Conservation (phyloP, 30 jellyfish, hydroid and myxozoan genomes). For the Aurelia sp. region DNA sequence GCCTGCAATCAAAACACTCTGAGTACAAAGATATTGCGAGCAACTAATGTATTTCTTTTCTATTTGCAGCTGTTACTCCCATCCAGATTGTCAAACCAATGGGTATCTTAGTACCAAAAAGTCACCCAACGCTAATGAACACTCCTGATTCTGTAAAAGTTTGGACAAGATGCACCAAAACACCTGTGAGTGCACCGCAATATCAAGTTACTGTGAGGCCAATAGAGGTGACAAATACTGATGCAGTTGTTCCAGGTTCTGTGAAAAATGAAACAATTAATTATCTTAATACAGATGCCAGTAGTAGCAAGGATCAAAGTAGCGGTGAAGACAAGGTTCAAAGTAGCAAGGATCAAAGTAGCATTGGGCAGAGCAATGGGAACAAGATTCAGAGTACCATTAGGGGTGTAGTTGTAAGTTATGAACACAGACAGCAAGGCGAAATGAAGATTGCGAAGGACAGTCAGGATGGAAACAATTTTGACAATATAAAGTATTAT, state of each 20-base stretch:
- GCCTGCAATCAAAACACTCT: too few species aligned
- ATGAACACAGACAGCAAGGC: too few species aligned
- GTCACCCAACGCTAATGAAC: background rate
- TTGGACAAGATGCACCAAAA: background rate
- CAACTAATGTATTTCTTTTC: background rate
- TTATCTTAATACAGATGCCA: background rate
- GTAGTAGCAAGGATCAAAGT: background rate
- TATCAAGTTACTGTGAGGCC: background rate
- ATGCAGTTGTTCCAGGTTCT: slow-evolving; percentile 25
- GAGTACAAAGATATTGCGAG: too few species aligned
- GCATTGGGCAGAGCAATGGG: background rate
- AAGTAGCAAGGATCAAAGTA: background rate
- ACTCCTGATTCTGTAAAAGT: background rate
- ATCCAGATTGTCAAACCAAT: slow-evolving; percentile 10
- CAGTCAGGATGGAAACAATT: too few species aligned
- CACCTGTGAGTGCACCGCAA: background rate
- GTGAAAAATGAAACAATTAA: background rate
- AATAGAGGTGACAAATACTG: background rate
- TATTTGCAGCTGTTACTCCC: background rate
- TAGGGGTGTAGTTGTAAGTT: too few species aligned
- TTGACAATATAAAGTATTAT: background rate
- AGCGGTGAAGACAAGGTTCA: background rate
- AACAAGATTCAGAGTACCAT: too few species aligned
- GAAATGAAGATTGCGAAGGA: too few species aligned
- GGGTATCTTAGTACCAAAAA: slow-evolving; percentile 3